These are phyloP conservation scores for Tichodroma muraria DNA, from an alignment of 2,113 vertebrate genomes.

Conservation along the genomic window DNA sequence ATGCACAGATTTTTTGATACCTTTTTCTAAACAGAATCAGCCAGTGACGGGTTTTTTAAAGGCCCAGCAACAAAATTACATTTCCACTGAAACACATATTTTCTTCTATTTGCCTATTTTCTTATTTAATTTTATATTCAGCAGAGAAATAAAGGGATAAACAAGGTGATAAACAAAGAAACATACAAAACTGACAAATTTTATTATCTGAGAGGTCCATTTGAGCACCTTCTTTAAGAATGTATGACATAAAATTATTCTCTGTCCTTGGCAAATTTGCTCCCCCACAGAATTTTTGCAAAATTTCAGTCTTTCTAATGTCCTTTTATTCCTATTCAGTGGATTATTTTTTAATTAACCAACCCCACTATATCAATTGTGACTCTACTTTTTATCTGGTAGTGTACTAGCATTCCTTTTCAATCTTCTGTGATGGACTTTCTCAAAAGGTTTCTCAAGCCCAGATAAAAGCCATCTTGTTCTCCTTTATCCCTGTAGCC, in stretches of 20 bases:
- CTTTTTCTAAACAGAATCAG: background rate
- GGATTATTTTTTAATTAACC: background rate
- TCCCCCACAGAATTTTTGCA: background rate
- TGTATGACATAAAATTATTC: background rate
- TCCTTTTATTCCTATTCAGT: background rate
- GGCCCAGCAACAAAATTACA: background rate
- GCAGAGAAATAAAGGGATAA: background rate
- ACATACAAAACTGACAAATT: background rate
- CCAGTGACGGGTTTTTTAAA: background rate
- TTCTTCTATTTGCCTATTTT: background rate
- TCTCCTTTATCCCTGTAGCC: background rate
- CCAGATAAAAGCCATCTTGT: background rate
- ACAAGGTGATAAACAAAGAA: background rate
- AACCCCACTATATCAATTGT: rapidly evolving
- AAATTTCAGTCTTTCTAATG: background rate
- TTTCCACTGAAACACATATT: background rate
- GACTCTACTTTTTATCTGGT: background rate
- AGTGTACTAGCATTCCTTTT: background rate
- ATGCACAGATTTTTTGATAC: background rate
- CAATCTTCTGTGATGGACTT: background rate
- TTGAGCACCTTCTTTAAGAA: background rate
- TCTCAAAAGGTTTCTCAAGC: background rate
- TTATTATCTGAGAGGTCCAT: background rate
- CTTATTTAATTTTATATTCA: background rate
- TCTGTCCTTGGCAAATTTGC: background rate